Evolutionary conservation across 2,888 invertebrate genomes (phyloP).

Genomic region (Listrodromus nycthemerus): DNA sequence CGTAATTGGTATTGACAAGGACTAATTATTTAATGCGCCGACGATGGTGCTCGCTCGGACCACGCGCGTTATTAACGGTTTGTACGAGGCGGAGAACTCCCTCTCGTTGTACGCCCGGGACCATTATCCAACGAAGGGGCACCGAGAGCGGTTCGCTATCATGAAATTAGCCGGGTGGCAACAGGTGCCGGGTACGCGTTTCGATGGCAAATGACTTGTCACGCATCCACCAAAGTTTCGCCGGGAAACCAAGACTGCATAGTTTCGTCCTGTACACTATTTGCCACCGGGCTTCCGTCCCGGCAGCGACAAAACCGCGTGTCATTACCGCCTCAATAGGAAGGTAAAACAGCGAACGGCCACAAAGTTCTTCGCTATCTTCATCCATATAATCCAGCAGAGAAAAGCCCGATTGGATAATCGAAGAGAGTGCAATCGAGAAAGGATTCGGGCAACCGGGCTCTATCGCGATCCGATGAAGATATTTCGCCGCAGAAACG

Average conservation of each 20-base stretch:
- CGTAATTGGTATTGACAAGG: constrained; percentile 67
- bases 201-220: constrained; percentile 17
- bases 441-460: constrained; percentile 45
- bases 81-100: constrained; percentile 25
- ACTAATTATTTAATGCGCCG: constrained; percentile 65
- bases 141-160: constrained; percentile 39
- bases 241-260: background rate
- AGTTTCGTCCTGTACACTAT: background rate
- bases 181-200: constrained; percentile 53
- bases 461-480: constrained; percentile 60
- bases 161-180: constrained; percentile 60
- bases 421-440: constrained; percentile 47
- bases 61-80: constrained; percentile 52
- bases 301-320: background rate
- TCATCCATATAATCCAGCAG: constrained; percentile 38
- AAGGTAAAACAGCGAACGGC: constrained; percentile 9
- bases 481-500: constrained; percentile 55
- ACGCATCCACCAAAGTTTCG: constrained; percentile 18
- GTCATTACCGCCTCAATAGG: background rate
- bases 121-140: constrained; percentile 42
- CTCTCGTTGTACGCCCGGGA: constrained; percentile 25
- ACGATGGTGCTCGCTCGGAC: constrained; percentile 22
- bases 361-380: background rate
- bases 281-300: background rate
- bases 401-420: constrained; percentile 31